phyloP scores from a whole-genome alignment of 2,797 vertebrate genomes.

The Sebastolobus alascanus region DNA sequence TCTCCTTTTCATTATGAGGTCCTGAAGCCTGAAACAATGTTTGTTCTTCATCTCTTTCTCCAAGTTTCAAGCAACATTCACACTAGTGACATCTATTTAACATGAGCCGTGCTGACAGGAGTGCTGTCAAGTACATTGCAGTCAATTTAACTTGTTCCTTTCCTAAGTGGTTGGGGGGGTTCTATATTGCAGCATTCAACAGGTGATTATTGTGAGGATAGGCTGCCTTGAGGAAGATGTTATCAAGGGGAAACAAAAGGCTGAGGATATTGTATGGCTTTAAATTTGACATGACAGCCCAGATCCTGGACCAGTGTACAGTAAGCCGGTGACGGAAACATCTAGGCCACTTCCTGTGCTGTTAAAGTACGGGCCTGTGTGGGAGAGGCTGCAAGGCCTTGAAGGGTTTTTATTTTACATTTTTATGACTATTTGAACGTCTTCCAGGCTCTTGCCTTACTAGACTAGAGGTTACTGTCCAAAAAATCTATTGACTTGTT shows the following conservation, averaged over 20 bases:
- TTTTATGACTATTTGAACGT: too few species aligned
- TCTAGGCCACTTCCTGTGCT: conserved; percentile 21
- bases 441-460: too few species aligned
- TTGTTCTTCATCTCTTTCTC: conserved; percentile 7
- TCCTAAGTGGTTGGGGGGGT: not conserved
- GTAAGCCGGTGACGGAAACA: not conserved
- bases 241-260: conserved; percentile 32
- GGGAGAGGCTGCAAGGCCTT: too few species aligned
- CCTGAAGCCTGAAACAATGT: conserved; percentile 2
- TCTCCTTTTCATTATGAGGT: conserved; percentile 4
- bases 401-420: too few species aligned
- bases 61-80: not conserved
- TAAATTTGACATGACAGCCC: conserved; percentile 7
- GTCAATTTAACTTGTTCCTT: conserved; percentile 4
- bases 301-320: not conserved
- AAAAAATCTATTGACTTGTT: too few species aligned
- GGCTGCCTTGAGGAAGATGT: conserved; percentile 28
- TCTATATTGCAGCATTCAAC: conserved; percentile 10
- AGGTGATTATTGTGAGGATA: conserved; percentile 7
- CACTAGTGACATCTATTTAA: not conserved
- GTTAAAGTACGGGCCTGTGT: not conserved
- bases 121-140: not conserved
- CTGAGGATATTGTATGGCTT: conserved; percentile 16
- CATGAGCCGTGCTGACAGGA: not conserved
- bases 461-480: too few species aligned